phyloP scores from a whole-genome alignment of 1,140 invertebrate species.

The Drosophila willistoni region DNA sequence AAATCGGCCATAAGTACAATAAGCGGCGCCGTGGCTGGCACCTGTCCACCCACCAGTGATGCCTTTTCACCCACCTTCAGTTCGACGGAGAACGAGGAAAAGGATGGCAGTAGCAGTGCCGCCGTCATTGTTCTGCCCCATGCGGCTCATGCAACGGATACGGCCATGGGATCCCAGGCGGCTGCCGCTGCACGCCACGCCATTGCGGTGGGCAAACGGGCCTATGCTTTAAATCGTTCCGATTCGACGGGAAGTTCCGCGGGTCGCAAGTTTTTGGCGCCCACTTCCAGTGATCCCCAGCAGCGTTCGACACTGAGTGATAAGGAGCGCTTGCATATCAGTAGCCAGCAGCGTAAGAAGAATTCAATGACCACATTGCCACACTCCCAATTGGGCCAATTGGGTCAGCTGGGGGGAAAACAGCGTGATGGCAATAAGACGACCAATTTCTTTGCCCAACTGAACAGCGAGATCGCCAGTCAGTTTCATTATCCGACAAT shows the following conservation, averaged over 20 bases:
- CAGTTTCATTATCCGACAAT: conserved; percentile 79
- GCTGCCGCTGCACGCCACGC: conserved; percentile 82
- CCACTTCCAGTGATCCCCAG: conserved; percentile 93
- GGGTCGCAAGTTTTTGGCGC: conserved; percentile 93
- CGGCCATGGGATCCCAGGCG: not conserved
- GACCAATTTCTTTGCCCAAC: conserved; percentile 59
- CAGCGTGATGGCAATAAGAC: conserved; percentile 54
- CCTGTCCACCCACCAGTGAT: conserved; percentile 75
- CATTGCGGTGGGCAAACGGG: conserved; percentile 77
- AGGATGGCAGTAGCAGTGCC: conserved; percentile 82
- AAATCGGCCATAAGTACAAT: conserved; percentile 74
- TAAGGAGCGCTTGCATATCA: conserved; percentile 85
- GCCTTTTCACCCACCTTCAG: conserved; percentile 79
- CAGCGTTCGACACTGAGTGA: conserved; percentile 86
- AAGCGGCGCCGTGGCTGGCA: conserved; percentile 72
- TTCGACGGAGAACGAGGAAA: conserved; percentile 79
- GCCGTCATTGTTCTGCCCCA: conserved; percentile 81
- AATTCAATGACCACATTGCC: conserved; percentile 76
- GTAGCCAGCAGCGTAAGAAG: conserved; percentile 77
- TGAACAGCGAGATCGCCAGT: conserved; percentile 59
- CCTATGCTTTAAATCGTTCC: conserved; percentile 85
- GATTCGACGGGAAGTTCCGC: conserved; percentile 92
- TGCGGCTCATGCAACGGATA: conserved; percentile 19
- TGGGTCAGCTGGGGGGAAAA: conserved; percentile 43
- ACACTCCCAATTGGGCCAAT: conserved; percentile 37